Base-by-base conservation (phyloP, 2,888 invertebrate genomes). In the Dichetophora obliterata region DNA sequence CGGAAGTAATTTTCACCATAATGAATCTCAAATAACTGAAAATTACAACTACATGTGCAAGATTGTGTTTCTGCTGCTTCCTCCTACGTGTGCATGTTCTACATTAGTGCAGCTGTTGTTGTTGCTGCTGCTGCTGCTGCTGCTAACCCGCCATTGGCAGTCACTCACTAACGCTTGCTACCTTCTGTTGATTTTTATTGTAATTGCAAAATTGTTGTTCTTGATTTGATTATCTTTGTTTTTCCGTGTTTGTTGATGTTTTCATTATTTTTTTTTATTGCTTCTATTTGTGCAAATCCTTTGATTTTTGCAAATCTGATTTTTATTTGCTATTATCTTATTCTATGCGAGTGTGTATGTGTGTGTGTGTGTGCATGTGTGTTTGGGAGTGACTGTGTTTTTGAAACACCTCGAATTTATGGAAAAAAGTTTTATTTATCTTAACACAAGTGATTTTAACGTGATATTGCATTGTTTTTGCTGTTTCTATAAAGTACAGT, bases 11-110 rank as follows among this genome's bases (percentile, higher is more conserved):
- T 78, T 79, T 75, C 22, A 24, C 54, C 76, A 65, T 76, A 76
- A 76, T 81, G 78, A 79, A 78, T 79, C 80, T 80, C 78, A 81
- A 82, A 82, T 82, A 81, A 82, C 80, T 80, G 79, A 79, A 81
- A 82, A 82, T 82, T 80, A 80, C 81, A 63, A 73, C 75, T 48
- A 71, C 71, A 71, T n/a, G 72, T 72, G 52, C 72, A 70, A 79
- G 54, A 66, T 54, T 66, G 65, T 66, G 24, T 19, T 27, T 50
- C 16, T 11, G 5, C 22, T 22, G 37, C 19, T 52, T 34, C 19
- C 16, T 72, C 43, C 48, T 52, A 6, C n/a, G n/a, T n/a, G n/a
- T 57, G 11, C n/a, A 24, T 48, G 68, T n/a, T 3, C 63, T 8
- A 37, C 50, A 9, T 75, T 65, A 61, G 19, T 71, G 27, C 48